Base-by-base conservation (phyloP, 2,113 vertebrate genomes). In the Anolis carolinensis region DNA sequence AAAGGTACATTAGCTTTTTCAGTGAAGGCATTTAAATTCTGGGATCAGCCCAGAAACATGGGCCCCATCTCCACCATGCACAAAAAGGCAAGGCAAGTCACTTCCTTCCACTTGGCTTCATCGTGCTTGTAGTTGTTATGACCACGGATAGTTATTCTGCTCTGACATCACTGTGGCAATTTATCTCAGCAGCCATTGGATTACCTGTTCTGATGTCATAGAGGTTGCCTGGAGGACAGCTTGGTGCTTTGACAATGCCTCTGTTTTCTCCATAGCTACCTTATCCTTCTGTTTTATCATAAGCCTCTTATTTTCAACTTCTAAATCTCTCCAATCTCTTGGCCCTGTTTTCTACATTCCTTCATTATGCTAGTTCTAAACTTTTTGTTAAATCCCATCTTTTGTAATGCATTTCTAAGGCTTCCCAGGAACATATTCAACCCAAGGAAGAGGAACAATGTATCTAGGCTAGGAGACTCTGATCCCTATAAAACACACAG, bases 191-290 rank as follows among this genome's bases (percentile, higher is more conserved):
- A 74, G 52, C 71, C 25, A 83, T 62, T 73, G 82, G 82, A 83
- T 83, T 83, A 83, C 71, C 55, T 62, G 36, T 39, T 74, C 71
- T 74, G 82, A 83, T 63, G 55, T 83, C 82, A 83, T 70, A 83
- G 77, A 78, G 71, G 55, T 63, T 74, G 67, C 48, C 74, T 85
- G 48, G 76, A 78, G 75, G 34, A 52, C 74, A 85, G 63, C n/a
- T 85, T 78, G 78, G 83, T 27, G 63, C 44, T 78, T 50, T 80
- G 36, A 59, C 32, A 9, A 32, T 55, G n/a, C 11, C 52, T 62
- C 55, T 7, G 7, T 83, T 75, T 65, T n/a, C 30, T 25, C 9
- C 0, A 9, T 16, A 23, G 55, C 71, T 34, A 32, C 6, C 55
- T 75, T 83, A 63, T 83, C 82, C 55, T 78, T 85, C 78, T 85